phyloP scores from a whole-genome alignment of 1,140 invertebrate genomes.

The Ceratosolen solmsi region DNA sequence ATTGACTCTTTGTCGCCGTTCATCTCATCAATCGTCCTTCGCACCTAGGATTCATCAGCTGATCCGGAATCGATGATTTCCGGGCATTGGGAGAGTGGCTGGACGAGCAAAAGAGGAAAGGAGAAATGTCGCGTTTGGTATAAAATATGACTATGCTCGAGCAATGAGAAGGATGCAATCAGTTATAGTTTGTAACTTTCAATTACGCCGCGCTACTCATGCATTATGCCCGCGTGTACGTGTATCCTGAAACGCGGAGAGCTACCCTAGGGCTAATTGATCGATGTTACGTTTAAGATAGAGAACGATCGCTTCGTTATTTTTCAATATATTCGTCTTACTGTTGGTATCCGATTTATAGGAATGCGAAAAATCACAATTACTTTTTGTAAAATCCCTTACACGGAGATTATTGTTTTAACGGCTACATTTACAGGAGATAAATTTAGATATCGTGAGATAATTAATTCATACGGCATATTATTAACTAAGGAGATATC shows the following conservation, averaged over 20 bases:
- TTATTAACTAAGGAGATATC: neutral
- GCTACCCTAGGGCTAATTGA: constrained; percentile 9
- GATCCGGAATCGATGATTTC: neutral
- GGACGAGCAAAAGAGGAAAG: neutral
- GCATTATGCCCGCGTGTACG: neutral
- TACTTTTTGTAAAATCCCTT: no score
- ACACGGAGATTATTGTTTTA: no score
- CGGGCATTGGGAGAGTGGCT: no score
- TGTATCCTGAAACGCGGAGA: neutral
- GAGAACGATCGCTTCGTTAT: neutral
- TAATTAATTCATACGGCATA: neutral
- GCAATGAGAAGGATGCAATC: constrained; percentile 1
- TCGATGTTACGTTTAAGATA: neutral
- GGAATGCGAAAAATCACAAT: no score
- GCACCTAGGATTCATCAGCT: neutral
- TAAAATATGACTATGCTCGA: neutral
- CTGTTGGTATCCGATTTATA: no score
- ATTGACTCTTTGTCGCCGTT: no score
- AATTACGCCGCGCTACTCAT: constrained; percentile 3
- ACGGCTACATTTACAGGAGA: neutral
- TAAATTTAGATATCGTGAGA: neutral
- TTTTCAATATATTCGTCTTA: neutral
- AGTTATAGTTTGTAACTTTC: constrained; percentile 28
- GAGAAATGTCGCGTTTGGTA: neutral
- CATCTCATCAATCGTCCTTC: neutral